Percentiles rank a stretch among this genome's conserved stretches.
These are phyloP conservation scores for Diloba caeruleocephala DNA, from an alignment of 2,888 invertebrate species.

Conservation along the genomic window DNA sequence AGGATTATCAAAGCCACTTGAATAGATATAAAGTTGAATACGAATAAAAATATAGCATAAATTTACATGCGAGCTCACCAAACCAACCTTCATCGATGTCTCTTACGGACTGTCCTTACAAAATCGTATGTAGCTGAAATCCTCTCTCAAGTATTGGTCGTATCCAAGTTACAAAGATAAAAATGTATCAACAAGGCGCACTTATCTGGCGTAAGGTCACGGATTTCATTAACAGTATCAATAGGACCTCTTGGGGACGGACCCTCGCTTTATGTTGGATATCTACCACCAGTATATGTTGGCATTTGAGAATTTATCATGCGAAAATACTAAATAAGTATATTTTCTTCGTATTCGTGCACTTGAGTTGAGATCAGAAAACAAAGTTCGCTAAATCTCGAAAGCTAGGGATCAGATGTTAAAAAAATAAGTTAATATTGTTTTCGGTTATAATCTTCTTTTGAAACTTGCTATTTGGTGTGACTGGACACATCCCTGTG, in stretches of 20 bases:
- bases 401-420: no score
- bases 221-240: constrained; percentile 80
- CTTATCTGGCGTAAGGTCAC: constrained; percentile 66
- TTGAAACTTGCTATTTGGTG: no score
- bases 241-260: constrained; percentile 66
- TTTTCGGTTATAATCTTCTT: no score
- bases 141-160: constrained; percentile 22
- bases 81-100: neutral
- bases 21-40: constrained; percentile 3
- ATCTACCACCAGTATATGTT: constrained; percentile 54
- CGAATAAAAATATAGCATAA: neutral
- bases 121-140: constrained; percentile 10
- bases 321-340: constrained; percentile 35
- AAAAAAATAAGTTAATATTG: no score
- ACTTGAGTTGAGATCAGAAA: no score
- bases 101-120: neutral
- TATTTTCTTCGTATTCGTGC: neutral
- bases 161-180: constrained; percentile 35
- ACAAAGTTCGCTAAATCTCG: no score
- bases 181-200: constrained; percentile 50
- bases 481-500: no score
- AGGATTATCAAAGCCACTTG: neutral
- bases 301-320: constrained; percentile 51
- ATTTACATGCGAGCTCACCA: neutral
- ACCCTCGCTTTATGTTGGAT: constrained; percentile 58